Evolutionary conservation across 2,888 invertebrate genomes (phyloP).

Genomic region (Drosophila demipolita): DNA sequence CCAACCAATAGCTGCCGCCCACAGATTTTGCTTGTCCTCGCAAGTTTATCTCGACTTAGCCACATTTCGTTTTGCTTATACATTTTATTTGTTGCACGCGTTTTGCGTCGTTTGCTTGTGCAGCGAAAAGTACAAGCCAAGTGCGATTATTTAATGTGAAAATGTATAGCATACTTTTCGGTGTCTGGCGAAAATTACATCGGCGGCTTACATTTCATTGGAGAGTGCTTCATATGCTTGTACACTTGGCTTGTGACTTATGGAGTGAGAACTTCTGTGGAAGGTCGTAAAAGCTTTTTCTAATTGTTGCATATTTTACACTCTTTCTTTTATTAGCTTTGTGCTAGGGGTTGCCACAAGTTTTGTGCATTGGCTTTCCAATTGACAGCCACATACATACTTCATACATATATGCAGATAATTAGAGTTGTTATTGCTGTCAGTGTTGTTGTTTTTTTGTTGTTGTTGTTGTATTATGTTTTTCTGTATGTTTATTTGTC

Average conservation of each 20-base stretch:
- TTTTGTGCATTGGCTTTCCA: slow-evolving; percentile 32
- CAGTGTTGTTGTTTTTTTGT: slow-evolving; percentile 20
- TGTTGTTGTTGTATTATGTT: slow-evolving; percentile 25
- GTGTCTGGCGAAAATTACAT: slow-evolving; percentile 45
- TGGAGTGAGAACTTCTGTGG: neutral
- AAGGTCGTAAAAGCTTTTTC: slow-evolving; percentile 65
- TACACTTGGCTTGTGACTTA: neutral
- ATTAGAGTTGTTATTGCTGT: slow-evolving; percentile 8
- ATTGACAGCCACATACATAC: slow-evolving; percentile 16
- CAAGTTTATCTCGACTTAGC: slow-evolving; percentile 15
- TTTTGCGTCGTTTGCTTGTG: slow-evolving; percentile 15
- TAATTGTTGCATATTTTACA: slow-evolving; percentile 76
- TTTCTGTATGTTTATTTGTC: slow-evolving; percentile 60
- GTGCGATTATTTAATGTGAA: slow-evolving; percentile 45
- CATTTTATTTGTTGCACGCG: slow-evolving; percentile 42
- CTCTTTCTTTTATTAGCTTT: slow-evolving; percentile 63
- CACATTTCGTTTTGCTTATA: slow-evolving; percentile 14
- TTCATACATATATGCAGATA: slow-evolving; percentile 8
- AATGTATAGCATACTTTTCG: slow-evolving; percentile 58
- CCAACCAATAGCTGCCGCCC: slow-evolving; percentile 11
- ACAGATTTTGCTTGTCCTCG: slow-evolving; percentile 12
- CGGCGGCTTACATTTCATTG: slow-evolving; percentile 50
- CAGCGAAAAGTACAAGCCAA: slow-evolving; percentile 19
- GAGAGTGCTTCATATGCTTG: slow-evolving; percentile 26
- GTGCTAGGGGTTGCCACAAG: slow-evolving; percentile 37